phyloP scores from a whole-genome alignment of 2,113 vertebrate species.

The Halichoerus grypus region DNA sequence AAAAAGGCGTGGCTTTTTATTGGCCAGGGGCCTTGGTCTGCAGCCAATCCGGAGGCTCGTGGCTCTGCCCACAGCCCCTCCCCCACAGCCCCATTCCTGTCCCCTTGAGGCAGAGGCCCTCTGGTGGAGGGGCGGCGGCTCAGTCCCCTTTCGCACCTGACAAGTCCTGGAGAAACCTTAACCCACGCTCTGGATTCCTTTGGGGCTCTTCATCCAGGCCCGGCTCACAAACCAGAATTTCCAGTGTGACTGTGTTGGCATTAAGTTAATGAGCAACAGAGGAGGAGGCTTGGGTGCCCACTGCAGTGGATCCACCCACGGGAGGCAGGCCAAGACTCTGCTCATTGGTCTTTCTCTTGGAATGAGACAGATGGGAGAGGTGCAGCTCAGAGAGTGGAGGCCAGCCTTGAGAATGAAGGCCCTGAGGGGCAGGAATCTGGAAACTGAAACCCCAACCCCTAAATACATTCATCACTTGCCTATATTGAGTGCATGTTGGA shows the following conservation, averaged over 20 bases:
- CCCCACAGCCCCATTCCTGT: fast-evolving
- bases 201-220: conserved; percentile 51
- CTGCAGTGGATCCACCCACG: not conserved
- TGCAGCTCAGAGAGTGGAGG: not conserved
- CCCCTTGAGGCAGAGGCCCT: not conserved
- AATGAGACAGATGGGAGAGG: not conserved
- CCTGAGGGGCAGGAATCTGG: not conserved
- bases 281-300: not conserved
- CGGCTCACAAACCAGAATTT: conserved; percentile 85
- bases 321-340: too few species aligned
- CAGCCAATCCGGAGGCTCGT: not conserved
- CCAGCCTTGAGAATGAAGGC: not conserved
- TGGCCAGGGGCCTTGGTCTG: not conserved
- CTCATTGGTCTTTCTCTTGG: not conserved
- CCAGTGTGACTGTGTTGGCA: conserved; percentile 79
- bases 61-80: not conserved
- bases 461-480: not conserved
- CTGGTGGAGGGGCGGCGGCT: not conserved
- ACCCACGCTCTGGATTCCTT: conserved; percentile 78
- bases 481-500: not conserved
- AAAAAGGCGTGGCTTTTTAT: not conserved
- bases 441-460: not conserved
- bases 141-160: not conserved
- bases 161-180: conserved; percentile 24
- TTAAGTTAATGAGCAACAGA: not conserved